Evolutionary conservation across 2,113 vertebrate genomes (phyloP).

Genomic region (Gymnogyps californianus): DNA sequence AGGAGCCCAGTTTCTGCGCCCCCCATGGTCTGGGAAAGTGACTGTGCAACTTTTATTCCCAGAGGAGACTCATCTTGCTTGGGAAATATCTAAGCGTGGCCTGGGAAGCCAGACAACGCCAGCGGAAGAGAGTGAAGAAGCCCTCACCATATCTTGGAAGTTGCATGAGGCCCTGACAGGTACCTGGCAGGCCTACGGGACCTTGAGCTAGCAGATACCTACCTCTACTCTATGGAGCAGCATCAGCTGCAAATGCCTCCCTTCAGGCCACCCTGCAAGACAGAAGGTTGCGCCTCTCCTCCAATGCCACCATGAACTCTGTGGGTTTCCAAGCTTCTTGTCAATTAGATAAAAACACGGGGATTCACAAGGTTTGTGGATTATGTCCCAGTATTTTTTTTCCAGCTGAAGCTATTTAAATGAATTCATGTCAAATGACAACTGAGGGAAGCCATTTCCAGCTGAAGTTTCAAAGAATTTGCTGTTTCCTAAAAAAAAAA

Average conservation of each 20-base stretch:
- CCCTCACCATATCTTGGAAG: background rate
- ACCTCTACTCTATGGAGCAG: background rate
- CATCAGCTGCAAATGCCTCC: background rate
- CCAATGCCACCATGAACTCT: accelerated
- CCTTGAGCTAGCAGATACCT: background rate
- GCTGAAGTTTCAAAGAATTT: background rate
- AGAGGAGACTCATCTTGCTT: accelerated
- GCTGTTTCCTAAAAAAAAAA: background rate
- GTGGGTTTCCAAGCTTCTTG: background rate
- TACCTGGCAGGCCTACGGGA: accelerated
- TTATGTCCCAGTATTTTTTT: background rate
- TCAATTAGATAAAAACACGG: background rate
- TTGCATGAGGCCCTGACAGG: background rate
- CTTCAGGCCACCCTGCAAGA: background rate
- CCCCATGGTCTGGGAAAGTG: background rate
- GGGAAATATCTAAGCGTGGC: background rate
- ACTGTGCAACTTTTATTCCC: background rate
- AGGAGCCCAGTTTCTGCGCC: background rate
- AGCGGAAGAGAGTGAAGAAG: background rate
- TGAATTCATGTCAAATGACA: background rate
- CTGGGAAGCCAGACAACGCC: background rate
- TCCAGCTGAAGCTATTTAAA: background rate
- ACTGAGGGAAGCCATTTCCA: background rate
- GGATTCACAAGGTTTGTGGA: background rate
- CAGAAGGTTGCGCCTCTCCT: background rate